A percentile compares a stretch with the other conserved stretches of the same genome.
Conservation (phyloP, 2,888 invertebrate genomes). For the Ceriagrion tenellum region DNA sequence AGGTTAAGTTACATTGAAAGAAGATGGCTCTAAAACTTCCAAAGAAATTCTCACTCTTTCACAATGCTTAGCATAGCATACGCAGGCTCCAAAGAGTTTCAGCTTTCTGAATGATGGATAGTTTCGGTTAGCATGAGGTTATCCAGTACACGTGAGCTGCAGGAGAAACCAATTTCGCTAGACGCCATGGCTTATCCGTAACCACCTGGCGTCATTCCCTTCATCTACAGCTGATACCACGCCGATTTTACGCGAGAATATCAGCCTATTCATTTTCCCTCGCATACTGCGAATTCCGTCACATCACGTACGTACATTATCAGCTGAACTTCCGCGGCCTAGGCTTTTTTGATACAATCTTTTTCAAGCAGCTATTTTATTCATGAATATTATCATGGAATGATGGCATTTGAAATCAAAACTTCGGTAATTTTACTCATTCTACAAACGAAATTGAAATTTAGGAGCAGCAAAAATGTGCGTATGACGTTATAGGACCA, state of each 20-base stretch:
- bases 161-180: background rate
- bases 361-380: background rate
- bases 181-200: background rate
- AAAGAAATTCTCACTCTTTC: constrained; percentile 1
- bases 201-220: background rate
- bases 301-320: background rate
- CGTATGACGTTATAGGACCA: too few relatives aligned
- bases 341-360: background rate
- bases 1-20: background rate
- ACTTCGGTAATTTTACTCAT: too few relatives aligned
- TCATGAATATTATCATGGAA: too few relatives aligned
- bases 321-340: background rate
- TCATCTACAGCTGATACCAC: background rate
- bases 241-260: constrained; percentile 10
- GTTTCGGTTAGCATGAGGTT: background rate
- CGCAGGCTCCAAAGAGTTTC: background rate
- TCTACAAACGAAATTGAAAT: too few relatives aligned
- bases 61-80: background rate
- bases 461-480: too few relatives aligned
- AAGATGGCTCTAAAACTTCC: background rate
- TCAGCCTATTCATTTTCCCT: background rate
- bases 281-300: background rate
- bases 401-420: too few relatives aligned
- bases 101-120: background rate
- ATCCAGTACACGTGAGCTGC: background rate